phyloP scores from a whole-genome alignment of 2,797 vertebrate species.

The Myiotriccus ornatus region DNA sequence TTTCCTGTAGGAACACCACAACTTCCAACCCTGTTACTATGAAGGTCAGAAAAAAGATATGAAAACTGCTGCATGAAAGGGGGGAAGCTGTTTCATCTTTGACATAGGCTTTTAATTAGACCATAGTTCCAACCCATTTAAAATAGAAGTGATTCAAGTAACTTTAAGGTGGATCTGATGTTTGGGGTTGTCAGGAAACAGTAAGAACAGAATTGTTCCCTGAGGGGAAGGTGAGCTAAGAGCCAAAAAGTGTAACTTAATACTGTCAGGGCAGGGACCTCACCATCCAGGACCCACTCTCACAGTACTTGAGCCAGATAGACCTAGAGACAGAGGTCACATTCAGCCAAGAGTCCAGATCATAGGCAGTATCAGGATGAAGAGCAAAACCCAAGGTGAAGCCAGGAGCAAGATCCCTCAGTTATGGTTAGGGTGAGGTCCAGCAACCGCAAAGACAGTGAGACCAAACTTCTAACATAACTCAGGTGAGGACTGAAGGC shows the following conservation, averaged over 20 bases:
- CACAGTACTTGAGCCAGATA: neutral
- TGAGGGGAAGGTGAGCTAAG: neutral
- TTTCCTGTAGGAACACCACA: neutral
- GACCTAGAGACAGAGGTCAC: neutral
- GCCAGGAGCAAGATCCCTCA: neutral
- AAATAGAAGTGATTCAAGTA: neutral
- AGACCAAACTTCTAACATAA: neutral
- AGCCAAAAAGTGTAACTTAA: neutral
- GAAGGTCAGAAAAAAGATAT: neutral
- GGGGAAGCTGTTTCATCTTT: neutral
- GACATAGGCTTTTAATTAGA: neutral
- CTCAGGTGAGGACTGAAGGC: accelerated
- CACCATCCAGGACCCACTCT: neutral
- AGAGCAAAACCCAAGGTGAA: neutral
- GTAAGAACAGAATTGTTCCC: neutral
- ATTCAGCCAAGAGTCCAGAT: neutral
- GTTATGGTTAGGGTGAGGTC: neutral
- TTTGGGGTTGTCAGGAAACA: neutral
- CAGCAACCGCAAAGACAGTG: neutral
- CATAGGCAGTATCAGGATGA: neutral
- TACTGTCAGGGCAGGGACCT: neutral
- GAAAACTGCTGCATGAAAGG: neutral
- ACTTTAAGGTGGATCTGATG: neutral
- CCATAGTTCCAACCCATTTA: neutral
- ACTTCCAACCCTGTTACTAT: neutral